phyloP scores from a whole-genome alignment of 2,797 vertebrate species.

The Uromys caudimaculatus region DNA sequence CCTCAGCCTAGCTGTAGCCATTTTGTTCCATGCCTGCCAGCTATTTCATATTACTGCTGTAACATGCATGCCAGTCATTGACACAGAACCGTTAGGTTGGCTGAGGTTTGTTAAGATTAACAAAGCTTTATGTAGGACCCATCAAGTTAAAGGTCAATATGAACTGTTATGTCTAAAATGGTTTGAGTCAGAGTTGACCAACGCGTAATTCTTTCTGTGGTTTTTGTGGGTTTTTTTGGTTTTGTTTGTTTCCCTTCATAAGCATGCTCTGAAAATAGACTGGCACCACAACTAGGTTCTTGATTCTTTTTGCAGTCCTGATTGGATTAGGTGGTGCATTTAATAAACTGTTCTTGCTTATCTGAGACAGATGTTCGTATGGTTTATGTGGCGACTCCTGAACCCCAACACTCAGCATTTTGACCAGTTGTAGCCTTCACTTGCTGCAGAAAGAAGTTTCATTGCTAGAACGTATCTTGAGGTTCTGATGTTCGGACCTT shows the following conservation, averaged over 20 bases:
- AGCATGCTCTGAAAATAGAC: too few relatives aligned
- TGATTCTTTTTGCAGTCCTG: too few relatives aligned
- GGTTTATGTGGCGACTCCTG: too few relatives aligned
- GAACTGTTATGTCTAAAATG: neutral
- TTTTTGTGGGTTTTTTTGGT: neutral
- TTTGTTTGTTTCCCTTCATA: neutral
- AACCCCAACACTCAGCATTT: too few relatives aligned
- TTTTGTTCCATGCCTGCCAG: neutral
- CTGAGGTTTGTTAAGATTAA: neutral
- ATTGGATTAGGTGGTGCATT: too few relatives aligned
- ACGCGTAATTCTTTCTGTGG: neutral
- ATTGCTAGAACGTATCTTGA: neutral
- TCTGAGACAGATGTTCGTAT: too few relatives aligned
- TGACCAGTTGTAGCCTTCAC: too few relatives aligned
- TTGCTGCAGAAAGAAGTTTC: neutral
- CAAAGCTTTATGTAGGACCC: neutral
- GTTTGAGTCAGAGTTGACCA: neutral
- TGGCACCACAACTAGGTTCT: too few relatives aligned
- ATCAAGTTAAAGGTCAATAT: neutral
- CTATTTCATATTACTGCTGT: neutral
- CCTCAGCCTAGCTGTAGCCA: neutral
- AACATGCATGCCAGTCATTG: neutral
- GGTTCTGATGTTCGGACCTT: constrained; percentile 11
- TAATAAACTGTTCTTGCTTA: too few relatives aligned
- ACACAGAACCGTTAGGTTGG: neutral